Conservation (phyloP, 2,888 invertebrate species). For the Scaptomyza reducta region DNA sequence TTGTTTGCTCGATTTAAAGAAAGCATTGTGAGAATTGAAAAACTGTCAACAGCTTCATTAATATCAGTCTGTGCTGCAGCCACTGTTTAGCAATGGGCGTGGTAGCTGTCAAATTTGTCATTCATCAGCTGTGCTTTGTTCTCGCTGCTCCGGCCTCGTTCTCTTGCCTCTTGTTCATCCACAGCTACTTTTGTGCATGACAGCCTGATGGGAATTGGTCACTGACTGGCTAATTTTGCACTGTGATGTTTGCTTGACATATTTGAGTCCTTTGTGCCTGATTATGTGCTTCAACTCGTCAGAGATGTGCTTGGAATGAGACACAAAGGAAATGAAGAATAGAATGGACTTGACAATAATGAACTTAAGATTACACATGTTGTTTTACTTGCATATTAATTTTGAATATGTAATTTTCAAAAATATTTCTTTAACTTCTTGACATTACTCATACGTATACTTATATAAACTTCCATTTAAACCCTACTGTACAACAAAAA, state of each 20-base stretch:
- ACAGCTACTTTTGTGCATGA: constrained; percentile 57
- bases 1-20: constrained; percentile 38
- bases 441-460: no score
- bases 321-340: neutral
- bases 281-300: constrained; percentile 1
- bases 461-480: neutral
- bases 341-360: neutral
- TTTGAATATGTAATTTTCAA: no score
- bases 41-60: constrained; percentile 74
- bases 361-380: neutral
- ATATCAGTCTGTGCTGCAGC: constrained; percentile 45
- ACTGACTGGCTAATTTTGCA: constrained; percentile 25
- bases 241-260: constrained; percentile 10
- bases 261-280: constrained; percentile 1
- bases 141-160: constrained; percentile 10
- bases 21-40: constrained; percentile 56
- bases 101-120: constrained; percentile 70
- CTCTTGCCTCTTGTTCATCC: constrained; percentile 6
- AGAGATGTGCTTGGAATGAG: neutral
- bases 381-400: no score
- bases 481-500: neutral
- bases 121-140: constrained; percentile 62
- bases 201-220: constrained; percentile 29
- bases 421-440: no score
- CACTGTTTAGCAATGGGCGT: constrained; percentile 59